A percentile compares a stretch with the other conserved stretches of the same genome.
Evolutionary conservation across 2,797 vertebrate genomes (phyloP).

Genomic region (Cichlasoma orientale): DNA sequence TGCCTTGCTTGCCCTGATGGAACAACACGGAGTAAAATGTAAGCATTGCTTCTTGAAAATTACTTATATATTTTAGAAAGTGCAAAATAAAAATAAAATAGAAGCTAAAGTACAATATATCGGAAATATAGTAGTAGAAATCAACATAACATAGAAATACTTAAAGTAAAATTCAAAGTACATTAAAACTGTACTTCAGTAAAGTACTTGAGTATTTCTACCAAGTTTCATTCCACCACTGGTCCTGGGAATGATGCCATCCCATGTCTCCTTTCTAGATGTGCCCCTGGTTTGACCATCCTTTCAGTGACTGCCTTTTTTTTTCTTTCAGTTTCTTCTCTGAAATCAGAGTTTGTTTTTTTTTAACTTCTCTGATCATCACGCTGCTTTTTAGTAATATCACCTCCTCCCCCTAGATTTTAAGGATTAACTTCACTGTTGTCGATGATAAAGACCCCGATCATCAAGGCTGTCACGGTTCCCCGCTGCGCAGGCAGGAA

Average conservation of each 20-base stretch:
- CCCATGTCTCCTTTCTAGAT: too few species aligned
- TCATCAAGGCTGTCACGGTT: too few species aligned
- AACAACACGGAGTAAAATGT: neutral
- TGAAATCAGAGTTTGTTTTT: neutral
- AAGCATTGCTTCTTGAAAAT: neutral
- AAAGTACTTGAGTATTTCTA: too few species aligned
- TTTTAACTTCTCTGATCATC: neutral
- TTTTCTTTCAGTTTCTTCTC: neutral
- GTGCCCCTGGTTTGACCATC: too few species aligned
- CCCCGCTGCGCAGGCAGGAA: too few species aligned
- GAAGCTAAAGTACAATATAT: neutral
- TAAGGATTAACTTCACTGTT: neutral
- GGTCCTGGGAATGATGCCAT: too few species aligned
- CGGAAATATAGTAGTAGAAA: neutral
- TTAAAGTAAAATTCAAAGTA: too few species aligned
- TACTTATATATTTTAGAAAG: neutral
- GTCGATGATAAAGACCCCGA: neutral
- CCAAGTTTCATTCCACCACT: too few species aligned
- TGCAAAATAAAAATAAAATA: neutral
- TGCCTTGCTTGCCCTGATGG: neutral
- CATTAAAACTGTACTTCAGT: too few species aligned
- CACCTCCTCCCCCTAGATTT: neutral
- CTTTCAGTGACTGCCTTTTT: neutral
- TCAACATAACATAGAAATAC: fast-evolving
- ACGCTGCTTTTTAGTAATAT: neutral